Conservation (phyloP, 2,888 invertebrate genomes). For the Nasonia oneida region DNA sequence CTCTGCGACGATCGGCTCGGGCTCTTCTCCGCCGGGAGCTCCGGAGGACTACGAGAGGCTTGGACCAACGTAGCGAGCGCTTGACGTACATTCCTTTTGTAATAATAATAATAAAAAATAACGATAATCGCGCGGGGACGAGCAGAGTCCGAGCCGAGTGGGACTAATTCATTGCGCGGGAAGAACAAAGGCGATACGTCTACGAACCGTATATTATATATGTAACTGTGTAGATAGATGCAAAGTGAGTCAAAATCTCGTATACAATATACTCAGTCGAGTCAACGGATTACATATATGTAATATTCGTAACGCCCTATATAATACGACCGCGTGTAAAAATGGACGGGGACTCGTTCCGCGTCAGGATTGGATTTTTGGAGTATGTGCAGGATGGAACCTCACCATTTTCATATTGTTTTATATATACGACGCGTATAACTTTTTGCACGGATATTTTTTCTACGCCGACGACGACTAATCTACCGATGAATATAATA, state of each 20-base stretch:
- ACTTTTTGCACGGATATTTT: constrained; percentile 63
- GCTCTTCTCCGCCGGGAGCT: neutral
- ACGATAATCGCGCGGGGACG: too few relatives aligned
- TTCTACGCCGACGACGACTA: constrained; percentile 57
- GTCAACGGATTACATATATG: neutral
- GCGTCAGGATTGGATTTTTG: neutral
- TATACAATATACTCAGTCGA: too few relatives aligned
- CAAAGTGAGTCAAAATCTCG: too few relatives aligned
- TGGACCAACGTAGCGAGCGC: too few relatives aligned
- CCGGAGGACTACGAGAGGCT: neutral
- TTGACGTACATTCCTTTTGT: too few relatives aligned
- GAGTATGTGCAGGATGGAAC: neutral
- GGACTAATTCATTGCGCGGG: too few relatives aligned
- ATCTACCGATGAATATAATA: constrained; percentile 19
- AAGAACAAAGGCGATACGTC: neutral
- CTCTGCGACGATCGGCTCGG: neutral
- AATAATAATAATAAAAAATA: too few relatives aligned
- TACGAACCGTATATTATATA: neutral
- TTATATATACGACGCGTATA: constrained; percentile 59
- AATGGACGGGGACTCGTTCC: neutral
- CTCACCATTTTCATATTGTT: constrained; percentile 59
- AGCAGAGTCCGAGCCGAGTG: too few relatives aligned
- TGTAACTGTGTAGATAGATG: neutral
- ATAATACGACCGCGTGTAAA: neutral
- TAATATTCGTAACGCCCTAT: too few relatives aligned